Evolutionary conservation across 2,113 vertebrate genomes (phyloP).

Genomic region (Zosterops hypoxanthus): DNA sequence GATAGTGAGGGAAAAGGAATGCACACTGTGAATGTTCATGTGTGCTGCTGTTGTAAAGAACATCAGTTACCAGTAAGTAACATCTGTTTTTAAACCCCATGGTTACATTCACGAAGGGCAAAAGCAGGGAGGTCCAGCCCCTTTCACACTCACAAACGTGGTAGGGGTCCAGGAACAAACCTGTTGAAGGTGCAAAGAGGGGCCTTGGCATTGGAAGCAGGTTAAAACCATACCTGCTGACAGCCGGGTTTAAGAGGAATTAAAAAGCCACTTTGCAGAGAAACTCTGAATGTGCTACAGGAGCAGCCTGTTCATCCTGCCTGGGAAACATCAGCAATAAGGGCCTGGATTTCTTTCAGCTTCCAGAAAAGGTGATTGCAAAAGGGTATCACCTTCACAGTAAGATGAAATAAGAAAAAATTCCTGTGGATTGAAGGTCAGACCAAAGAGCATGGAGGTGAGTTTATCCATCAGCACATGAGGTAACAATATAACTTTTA

Average conservation of each 20-base stretch:
- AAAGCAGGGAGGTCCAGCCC: not conserved
- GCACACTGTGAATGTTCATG: fast-evolving
- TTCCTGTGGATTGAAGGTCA: not conserved
- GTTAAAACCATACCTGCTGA: not conserved
- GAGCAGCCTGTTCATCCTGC: not conserved
- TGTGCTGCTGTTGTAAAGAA: not conserved
- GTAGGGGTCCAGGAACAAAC: not conserved
- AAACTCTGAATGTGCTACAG: not conserved
- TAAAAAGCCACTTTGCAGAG: not conserved
- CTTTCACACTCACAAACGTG: not conserved
- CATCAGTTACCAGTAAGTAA: not conserved
- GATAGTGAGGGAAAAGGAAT: not conserved
- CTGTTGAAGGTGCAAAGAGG: not conserved
- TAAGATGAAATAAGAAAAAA: not conserved
- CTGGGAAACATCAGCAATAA: not conserved
- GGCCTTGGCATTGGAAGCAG: not conserved
- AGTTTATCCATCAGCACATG: not conserved
- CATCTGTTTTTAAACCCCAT: not conserved
- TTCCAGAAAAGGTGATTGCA: not conserved
- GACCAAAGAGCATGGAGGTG: not conserved
- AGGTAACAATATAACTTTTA: not conserved
- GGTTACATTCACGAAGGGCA: not conserved
- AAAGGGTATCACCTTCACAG: not conserved
- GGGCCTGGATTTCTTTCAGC: not conserved
- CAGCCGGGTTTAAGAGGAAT: not conserved